Percentiles rank a stretch among this genome's conserved stretches.
Evolutionary conservation across 1,140 invertebrate species (phyloP).

Genomic region (Temnothorax curvispinosus): DNA sequence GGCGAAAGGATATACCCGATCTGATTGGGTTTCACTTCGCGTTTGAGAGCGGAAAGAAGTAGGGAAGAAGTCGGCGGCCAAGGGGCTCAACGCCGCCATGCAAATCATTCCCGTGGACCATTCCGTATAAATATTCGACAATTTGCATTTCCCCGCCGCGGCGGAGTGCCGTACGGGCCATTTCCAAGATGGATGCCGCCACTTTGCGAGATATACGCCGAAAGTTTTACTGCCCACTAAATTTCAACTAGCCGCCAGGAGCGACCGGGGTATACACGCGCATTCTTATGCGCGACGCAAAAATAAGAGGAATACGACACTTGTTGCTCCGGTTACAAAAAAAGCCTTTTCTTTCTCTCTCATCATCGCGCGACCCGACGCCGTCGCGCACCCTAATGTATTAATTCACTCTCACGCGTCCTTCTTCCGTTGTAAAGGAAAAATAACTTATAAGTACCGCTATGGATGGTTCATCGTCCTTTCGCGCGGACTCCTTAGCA

Average conservation of each 20-base stretch:
- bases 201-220: conserved; percentile 80
- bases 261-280: conserved; percentile 33
- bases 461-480: not conserved
- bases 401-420: conserved; percentile 36
- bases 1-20: conserved; percentile 32
- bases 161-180: conserved; percentile 71
- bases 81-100: conserved; percentile 63
- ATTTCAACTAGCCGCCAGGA: conserved; percentile 77
- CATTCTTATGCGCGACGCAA: conserved; percentile 67
- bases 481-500: not conserved
- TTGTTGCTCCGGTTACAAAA: conserved; percentile 76
- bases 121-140: conserved; percentile 79
- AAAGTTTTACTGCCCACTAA: conserved; percentile 82
- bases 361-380: not conserved
- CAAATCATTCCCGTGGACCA: conserved; percentile 75
- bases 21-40: conserved; percentile 59
- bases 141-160: conserved; percentile 77
- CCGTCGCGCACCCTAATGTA: conserved; percentile 1
- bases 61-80: conserved; percentile 30
- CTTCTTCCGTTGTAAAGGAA: not conserved
- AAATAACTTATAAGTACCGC: not conserved
- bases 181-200: conserved; percentile 81
- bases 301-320: conserved; percentile 79
- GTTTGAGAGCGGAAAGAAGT: conserved; percentile 48
- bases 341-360: conserved; percentile 8